phyloP scores from a whole-genome alignment of 35 echinoderm and acorn worm genomes.

The Holothuria glaberrima region DNA sequence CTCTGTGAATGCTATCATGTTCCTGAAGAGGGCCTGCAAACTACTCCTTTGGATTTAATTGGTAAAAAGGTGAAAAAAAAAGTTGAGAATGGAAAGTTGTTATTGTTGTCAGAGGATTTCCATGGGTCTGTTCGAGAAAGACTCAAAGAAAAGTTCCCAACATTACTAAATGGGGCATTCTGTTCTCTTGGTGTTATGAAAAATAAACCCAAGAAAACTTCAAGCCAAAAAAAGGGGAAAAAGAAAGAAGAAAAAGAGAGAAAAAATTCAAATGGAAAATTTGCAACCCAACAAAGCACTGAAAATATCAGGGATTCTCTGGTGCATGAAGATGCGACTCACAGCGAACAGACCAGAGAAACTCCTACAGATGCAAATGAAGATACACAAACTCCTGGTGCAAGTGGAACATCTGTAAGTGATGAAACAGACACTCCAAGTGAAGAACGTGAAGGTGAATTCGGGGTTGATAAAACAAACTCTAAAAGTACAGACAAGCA shows the following conservation, averaged over 20 bases:
- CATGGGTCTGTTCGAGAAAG: neutral
- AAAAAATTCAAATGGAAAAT: too few relatives aligned
- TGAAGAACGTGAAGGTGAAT: neutral
- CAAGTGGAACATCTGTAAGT: too few relatives aligned
- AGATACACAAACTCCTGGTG: too few relatives aligned
- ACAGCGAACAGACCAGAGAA: too few relatives aligned
- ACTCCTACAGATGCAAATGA: too few relatives aligned
- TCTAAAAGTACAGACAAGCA: neutral
- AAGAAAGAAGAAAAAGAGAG: too few relatives aligned
- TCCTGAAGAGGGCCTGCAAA: too few relatives aligned
- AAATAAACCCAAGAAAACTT: neutral
- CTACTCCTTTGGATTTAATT: neutral
- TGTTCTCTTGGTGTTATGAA: neutral
- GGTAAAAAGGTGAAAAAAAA: neutral
- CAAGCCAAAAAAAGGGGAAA: neutral
- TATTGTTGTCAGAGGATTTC: neutral
- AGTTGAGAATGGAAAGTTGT: neutral
- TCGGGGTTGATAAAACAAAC: neutral
- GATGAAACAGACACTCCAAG: too few relatives aligned
- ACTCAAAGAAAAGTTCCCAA: neutral
- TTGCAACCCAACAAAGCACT: too few relatives aligned
- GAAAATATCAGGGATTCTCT: too few relatives aligned
- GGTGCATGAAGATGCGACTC: too few relatives aligned
- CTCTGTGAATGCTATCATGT: too few relatives aligned
- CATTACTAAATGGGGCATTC: neutral